Conservation (phyloP, 2,113 vertebrate species). For the Steatornis caripensis region DNA sequence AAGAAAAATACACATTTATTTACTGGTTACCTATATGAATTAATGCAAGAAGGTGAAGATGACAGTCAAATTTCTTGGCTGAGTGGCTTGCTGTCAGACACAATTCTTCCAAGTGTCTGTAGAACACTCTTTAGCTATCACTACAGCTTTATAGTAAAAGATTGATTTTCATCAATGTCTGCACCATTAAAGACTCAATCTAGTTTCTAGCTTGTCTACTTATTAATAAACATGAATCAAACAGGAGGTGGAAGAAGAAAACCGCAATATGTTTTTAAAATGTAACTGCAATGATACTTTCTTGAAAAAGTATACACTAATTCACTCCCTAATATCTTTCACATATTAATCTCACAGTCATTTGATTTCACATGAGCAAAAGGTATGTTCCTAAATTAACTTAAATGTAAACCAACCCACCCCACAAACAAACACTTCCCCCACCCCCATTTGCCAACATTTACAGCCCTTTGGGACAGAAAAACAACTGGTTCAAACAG, state of each 20-base stretch:
- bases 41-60: conserved; percentile 54
- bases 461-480: not conserved
- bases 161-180: not conserved
- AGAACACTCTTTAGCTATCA: conserved; percentile 48
- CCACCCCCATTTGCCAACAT: not conserved
- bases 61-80: conserved; percentile 71
- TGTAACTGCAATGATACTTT: not conserved
- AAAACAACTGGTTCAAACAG: not conserved
- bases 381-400: not conserved
- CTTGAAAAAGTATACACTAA: not conserved
- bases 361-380: not conserved
- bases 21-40: conserved; percentile 60
- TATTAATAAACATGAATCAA: not conserved
- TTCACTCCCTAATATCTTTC: not conserved
- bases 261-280: not conserved
- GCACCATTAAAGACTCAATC: not conserved
- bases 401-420: not conserved
- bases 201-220: not conserved
- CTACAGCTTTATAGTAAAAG: conserved; percentile 27
- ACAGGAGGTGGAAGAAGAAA: not conserved
- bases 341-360: not conserved
- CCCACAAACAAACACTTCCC: not conserved
- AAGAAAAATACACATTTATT: conserved; percentile 69
- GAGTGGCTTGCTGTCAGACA: conserved; percentile 64
- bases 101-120: conserved; percentile 54